Conservation (phyloP, 1,140 invertebrate species). For the Drosophila biarmipes region DNA sequence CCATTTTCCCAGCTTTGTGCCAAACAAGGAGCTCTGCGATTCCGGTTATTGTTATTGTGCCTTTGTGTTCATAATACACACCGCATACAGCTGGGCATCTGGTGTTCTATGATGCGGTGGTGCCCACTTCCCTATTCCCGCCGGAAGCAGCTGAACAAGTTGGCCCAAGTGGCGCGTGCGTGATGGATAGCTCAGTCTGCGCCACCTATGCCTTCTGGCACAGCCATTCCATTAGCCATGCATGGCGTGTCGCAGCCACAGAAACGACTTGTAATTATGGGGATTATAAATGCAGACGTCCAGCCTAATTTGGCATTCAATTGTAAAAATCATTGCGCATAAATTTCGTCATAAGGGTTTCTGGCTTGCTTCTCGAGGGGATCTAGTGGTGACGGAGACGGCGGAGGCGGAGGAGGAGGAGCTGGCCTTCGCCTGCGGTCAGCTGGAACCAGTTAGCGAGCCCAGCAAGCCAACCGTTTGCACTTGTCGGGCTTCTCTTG, state of each 20-base stretch:
- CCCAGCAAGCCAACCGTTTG: constrained; percentile 22
- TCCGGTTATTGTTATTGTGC: constrained; percentile 16
- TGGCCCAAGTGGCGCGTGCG: constrained; percentile 64
- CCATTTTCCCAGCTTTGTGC: constrained; percentile 34
- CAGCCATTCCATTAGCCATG: constrained; percentile 62
- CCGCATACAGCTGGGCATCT: constrained; percentile 31
- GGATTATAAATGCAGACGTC: constrained; percentile 61
- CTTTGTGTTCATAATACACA: constrained; percentile 12
- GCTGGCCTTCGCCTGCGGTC: constrained; percentile 72
- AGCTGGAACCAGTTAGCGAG: constrained; percentile 62
- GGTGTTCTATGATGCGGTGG: constrained; percentile 14
- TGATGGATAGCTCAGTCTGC: constrained; percentile 26
- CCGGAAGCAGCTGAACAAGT: constrained; percentile 54
- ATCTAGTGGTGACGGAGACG: neutral
- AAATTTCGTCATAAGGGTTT: constrained; percentile 73
- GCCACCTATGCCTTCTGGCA: neutral
- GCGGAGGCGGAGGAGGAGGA: constrained; percentile 12
- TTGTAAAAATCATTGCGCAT: constrained; percentile 71
- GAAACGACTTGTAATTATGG: constrained; percentile 47
- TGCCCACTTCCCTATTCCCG: constrained; percentile 37
- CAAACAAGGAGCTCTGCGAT: constrained; percentile 35
- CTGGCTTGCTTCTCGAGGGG: neutral
- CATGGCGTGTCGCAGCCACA: constrained; percentile 59
- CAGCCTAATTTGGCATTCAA: constrained; percentile 75
- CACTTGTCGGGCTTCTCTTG: constrained; percentile 68